These are phyloP conservation scores for Eupithecia abbreviata DNA, from an alignment of 2,888 invertebrate genomes.

Conservation along the genomic window DNA sequence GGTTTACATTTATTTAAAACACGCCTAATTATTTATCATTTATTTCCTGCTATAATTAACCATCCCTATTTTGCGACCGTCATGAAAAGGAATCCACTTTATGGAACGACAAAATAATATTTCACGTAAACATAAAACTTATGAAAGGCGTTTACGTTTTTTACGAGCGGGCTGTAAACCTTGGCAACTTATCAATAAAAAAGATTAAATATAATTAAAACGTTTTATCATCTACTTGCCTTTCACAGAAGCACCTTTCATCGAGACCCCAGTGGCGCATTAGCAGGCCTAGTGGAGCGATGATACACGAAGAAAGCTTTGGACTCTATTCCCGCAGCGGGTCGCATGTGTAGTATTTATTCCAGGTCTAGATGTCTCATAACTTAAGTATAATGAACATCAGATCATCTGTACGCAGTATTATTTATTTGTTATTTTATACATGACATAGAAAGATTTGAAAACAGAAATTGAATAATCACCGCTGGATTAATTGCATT, in stretches of 20 bases:
- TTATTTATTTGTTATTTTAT: not conserved
- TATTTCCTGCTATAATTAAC: not conserved
- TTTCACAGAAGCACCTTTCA: not conserved
- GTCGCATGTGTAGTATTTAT: not conserved
- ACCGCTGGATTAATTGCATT: not conserved
- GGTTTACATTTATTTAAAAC: too few species aligned
- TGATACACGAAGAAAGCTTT: not conserved
- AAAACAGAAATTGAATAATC: not conserved
- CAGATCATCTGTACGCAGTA: not conserved
- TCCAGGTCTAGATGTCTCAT: not conserved
- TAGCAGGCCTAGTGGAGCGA: not conserved
- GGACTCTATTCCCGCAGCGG: not conserved
- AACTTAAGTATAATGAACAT: not conserved
- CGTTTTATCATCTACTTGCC: not conserved
- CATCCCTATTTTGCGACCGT: not conserved
- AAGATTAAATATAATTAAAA: not conserved
- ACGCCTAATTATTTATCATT: too few species aligned
- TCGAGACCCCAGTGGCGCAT: not conserved
- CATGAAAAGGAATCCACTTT: conserved; percentile 31
- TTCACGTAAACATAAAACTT: conserved; percentile 44
- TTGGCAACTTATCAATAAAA: conserved; percentile 16
- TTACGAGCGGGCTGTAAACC: conserved; percentile 41
- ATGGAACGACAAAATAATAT: conserved; percentile 43
- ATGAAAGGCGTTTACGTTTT: conserved; percentile 44
- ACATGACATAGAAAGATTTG: not conserved